A percentile compares a stretch with the other conserved stretches of the same genome.
Evolutionary conservation across 2,797 vertebrate species (phyloP).

Genomic region (Lindbergichthys nudifrons): DNA sequence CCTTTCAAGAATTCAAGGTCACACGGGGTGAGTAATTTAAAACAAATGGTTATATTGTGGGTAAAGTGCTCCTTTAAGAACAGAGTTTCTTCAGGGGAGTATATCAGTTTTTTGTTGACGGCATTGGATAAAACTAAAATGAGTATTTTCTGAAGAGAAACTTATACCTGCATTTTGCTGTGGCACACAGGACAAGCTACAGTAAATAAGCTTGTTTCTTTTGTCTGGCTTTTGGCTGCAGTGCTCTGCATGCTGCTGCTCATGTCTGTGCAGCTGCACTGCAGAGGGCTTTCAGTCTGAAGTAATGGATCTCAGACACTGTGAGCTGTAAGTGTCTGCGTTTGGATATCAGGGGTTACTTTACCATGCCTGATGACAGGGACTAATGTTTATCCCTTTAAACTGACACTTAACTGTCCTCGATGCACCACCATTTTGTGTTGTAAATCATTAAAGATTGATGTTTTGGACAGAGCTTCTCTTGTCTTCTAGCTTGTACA

Average conservation of each 20-base stretch:
- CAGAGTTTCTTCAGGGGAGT: neutral
- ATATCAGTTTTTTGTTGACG: neutral
- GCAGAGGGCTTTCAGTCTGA: conserved; percentile 76
- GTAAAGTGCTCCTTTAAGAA: neutral
- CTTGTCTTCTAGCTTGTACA: neutral
- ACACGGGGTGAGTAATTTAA: too few species aligned
- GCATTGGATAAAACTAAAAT: neutral
- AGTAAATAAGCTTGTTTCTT: neutral
- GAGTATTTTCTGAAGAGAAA: neutral
- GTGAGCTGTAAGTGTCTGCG: conserved; percentile 2
- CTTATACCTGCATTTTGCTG: neutral
- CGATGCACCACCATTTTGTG: neutral
- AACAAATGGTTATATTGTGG: too few species aligned
- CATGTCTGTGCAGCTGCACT: conserved; percentile 80
- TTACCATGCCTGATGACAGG: neutral
- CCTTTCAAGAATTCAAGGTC: too few species aligned
- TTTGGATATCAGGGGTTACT: neutral
- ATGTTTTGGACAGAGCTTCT: conserved; percentile 19
- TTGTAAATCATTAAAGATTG: conserved; percentile 6
- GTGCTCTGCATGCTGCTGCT: conserved; percentile 69
- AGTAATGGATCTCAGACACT: conserved; percentile 62
- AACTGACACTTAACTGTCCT: conserved; percentile 14
- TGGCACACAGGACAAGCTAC: neutral
- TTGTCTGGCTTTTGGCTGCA: conserved; percentile 48
- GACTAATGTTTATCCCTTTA: conserved; percentile 3